phyloP scores from a whole-genome alignment of 2,113 vertebrate species.

The Murina feae region DNA sequence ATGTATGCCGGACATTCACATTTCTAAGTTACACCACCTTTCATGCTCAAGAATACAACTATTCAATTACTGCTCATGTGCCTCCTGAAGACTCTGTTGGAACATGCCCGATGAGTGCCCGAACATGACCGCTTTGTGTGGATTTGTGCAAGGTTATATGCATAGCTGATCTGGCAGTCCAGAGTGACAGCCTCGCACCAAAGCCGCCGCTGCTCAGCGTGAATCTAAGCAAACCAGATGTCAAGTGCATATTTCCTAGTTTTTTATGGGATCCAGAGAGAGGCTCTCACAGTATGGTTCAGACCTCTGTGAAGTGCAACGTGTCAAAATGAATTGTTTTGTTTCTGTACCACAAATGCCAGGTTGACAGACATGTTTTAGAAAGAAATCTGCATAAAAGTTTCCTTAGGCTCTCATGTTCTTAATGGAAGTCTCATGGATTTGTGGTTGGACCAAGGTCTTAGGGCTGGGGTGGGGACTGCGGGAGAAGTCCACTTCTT shows the following conservation, averaged over 20 bases:
- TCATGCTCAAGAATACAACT: background rate
- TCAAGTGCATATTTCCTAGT: conserved; percentile 62
- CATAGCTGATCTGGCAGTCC: conserved; percentile 30
- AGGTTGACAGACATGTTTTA: conserved; percentile 59
- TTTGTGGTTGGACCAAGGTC: background rate
- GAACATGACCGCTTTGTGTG: conserved; percentile 47
- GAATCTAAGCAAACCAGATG: conserved; percentile 68
- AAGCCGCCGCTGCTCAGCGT: conserved; percentile 60
- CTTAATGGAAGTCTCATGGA: conserved; percentile 64
- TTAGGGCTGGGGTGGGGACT: background rate
- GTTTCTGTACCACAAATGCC: conserved; percentile 73
- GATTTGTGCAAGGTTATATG: background rate
- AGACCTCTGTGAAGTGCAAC: conserved; percentile 65
- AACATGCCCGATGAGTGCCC: conserved; percentile 57
- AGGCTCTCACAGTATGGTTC: conserved; percentile 55
- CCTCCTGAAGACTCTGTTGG: conserved; percentile 32
- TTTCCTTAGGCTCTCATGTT: conserved; percentile 65
- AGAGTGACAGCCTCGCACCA: conserved; percentile 38
- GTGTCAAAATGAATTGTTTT: conserved; percentile 77
- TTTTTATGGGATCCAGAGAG: conserved; percentile 63
- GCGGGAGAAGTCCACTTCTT: background rate
- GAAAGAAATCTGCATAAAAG: conserved; percentile 50
- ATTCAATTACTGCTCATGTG: background rate
- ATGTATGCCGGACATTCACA: background rate
- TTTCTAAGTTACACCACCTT: background rate